These are phyloP conservation scores for Syngnathus rostellatus DNA, from an alignment of 2,797 vertebrate species.

Conservation along the genomic window DNA sequence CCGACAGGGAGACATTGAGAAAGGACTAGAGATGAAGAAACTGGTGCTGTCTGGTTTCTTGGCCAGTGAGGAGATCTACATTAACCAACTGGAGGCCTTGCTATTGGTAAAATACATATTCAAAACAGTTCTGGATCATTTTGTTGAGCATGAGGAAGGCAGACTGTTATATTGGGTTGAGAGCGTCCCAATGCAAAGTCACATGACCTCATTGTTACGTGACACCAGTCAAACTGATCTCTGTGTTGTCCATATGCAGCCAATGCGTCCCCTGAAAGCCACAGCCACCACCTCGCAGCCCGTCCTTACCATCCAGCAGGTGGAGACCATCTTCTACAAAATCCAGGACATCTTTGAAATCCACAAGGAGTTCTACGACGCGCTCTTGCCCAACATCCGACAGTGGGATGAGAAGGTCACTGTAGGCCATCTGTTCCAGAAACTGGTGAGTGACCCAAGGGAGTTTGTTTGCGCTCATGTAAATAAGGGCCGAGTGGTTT, in stretches of 20 bases:
- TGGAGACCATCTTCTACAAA: slow-evolving; percentile 97
- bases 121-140: background rate
- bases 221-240: background rate
- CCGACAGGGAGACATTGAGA: slow-evolving; percentile 81
- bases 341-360: slow-evolving; percentile 96
- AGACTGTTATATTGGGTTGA: too few species aligned
- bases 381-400: slow-evolving; percentile 86
- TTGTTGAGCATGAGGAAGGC: too few species aligned
- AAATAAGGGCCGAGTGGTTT: background rate
- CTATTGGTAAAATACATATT: slow-evolving; percentile 74
- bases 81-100: slow-evolving; percentile 94
- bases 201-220: background rate
- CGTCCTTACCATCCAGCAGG: slow-evolving; percentile 88
- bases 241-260: slow-evolving; percentile 60
- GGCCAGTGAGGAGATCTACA: slow-evolving; percentile 97
- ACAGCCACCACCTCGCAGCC: slow-evolving; percentile 93
- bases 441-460: slow-evolving; percentile 74
- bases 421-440: slow-evolving; percentile 95
- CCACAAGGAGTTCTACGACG: slow-evolving; percentile 95
- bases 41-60: slow-evolving; percentile 93
- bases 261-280: slow-evolving; percentile 93
- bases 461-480: background rate
- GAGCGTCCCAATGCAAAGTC: background rate
- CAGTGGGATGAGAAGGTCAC: slow-evolving; percentile 95
- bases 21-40: slow-evolving; percentile 95